Evolutionary conservation across 2,797 vertebrate genomes (phyloP).

Genomic region (Myotis findleyi): DNA sequence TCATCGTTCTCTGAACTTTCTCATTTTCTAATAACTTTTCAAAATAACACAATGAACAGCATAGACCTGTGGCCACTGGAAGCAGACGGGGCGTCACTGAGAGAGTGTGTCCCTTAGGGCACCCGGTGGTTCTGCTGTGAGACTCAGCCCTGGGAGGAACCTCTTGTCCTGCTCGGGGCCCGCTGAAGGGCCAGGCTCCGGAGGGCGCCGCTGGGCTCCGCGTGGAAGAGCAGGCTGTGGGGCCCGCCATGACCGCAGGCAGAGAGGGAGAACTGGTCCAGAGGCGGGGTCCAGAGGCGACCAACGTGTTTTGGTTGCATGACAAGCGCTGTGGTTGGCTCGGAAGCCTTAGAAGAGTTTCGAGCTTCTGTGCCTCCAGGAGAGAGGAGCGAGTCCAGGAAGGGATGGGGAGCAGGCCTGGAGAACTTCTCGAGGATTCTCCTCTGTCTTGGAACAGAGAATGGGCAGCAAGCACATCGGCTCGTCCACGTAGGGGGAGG

Average conservation of each 20-base stretch:
- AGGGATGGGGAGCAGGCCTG: background rate
- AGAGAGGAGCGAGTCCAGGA: background rate
- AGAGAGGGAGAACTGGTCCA: background rate
- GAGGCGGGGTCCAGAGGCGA: background rate
- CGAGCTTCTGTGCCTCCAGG: background rate
- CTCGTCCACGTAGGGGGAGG: background rate
- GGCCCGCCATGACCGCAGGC: background rate
- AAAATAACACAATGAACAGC: background rate
- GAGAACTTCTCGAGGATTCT: background rate
- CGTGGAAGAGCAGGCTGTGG: background rate
- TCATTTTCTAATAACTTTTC: background rate
- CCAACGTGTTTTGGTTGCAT: accelerated
- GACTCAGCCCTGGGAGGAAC: accelerated
- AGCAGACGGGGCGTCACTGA: background rate
- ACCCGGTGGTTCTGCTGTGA: accelerated
- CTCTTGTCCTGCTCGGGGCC: background rate
- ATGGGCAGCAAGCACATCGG: background rate
- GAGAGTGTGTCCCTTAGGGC: background rate
- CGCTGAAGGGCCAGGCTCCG: background rate
- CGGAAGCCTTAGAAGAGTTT: background rate
- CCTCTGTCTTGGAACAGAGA: background rate
- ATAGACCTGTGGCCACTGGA: background rate
- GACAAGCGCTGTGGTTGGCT: background rate
- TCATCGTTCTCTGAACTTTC: background rate
- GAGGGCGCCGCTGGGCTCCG: background rate